phyloP scores from a whole-genome alignment of 2,113 vertebrate species.

The Lepidothrix coronata region DNA sequence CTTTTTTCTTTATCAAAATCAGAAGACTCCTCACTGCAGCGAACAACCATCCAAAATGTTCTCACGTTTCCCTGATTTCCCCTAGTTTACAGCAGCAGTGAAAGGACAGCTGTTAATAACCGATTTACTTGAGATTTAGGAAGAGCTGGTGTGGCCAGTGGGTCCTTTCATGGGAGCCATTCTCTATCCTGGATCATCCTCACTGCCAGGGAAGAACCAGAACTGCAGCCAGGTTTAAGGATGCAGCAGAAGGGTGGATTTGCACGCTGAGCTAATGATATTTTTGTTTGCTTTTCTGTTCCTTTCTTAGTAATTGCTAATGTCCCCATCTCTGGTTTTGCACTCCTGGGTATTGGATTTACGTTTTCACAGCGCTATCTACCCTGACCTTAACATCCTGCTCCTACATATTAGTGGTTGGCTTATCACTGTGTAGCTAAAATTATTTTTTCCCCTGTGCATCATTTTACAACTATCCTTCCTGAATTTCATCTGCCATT shows the following conservation, averaged over 20 bases:
- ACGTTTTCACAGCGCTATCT: background rate
- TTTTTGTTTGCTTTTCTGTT: background rate
- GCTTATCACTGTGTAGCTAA: background rate
- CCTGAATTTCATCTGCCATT: constrained; percentile 6
- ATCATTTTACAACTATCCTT: background rate
- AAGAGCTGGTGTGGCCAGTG: background rate
- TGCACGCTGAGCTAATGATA: background rate
- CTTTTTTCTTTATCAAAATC: background rate
- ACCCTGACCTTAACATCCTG: background rate
- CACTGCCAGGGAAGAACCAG: background rate
- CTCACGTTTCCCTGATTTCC: background rate
- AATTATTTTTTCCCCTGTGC: constrained; percentile 7
- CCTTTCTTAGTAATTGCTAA: background rate
- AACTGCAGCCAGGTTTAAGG: background rate
- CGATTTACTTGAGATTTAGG: background rate
- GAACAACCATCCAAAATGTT: background rate
- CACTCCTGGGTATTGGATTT: background rate
- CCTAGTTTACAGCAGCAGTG: background rate
- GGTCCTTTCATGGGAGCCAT: background rate
- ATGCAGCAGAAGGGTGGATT: background rate
- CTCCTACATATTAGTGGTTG: background rate
- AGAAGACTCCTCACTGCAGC: too few species aligned
- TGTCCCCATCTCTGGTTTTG: background rate
- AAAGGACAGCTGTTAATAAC: background rate
- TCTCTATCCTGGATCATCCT: background rate